These are phyloP conservation scores for Trichosurus vulpecula DNA, from an alignment of 2,797 vertebrate genomes.

Conservation along the genomic window DNA sequence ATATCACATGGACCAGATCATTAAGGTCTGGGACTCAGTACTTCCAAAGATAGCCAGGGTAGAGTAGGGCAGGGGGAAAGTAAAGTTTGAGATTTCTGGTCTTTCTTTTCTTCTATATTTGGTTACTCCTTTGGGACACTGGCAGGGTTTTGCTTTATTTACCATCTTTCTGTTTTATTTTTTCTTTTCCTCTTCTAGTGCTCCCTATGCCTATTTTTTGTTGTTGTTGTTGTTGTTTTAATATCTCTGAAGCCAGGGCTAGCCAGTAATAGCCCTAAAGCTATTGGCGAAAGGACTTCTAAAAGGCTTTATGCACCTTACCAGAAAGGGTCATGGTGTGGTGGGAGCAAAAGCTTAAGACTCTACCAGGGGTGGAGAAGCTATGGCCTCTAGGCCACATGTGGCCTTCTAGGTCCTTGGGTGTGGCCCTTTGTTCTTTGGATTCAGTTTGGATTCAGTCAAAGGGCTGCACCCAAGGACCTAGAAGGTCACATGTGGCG, in stretches of 20 bases:
- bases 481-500: too few relatives aligned
- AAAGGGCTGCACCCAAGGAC: too few relatives aligned
- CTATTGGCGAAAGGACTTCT: too few relatives aligned
- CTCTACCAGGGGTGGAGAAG: too few relatives aligned
- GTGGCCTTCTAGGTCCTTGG: too few relatives aligned
- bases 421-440: too few relatives aligned
- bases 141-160: neutral
- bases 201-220: neutral
- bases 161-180: neutral
- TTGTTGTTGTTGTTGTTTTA: too few relatives aligned
- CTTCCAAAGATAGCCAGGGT: neutral
- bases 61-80: neutral
- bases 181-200: neutral
- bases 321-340: neutral
- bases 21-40: neutral
- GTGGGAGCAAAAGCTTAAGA: neutral
- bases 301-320: too few relatives aligned
- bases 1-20: neutral
- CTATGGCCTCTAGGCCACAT: too few relatives aligned
- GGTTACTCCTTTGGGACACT: neutral
- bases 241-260: neutral
- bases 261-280: neutral
- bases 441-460: too few relatives aligned
- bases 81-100: neutral
- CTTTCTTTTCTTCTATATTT: neutral